Conservation (phyloP, 2,797 vertebrate genomes). For the Cirrhinus molitorella region DNA sequence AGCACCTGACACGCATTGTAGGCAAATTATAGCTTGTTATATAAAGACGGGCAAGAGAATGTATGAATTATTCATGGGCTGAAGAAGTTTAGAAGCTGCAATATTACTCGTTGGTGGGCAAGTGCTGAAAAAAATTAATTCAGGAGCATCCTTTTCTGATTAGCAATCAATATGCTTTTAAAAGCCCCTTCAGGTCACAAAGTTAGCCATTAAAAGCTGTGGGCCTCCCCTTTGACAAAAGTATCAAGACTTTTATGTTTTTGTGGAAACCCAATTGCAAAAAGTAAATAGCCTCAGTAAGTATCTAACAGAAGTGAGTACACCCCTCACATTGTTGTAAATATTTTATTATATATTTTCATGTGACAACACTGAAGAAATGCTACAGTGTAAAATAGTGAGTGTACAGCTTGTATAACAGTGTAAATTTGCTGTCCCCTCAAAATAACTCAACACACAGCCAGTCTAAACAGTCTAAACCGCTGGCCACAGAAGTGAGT, state of each 20-base stretch:
- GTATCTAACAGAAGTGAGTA: too few relatives aligned
- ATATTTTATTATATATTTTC: too few relatives aligned
- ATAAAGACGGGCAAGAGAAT: constrained; percentile 36
- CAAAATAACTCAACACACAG: too few relatives aligned
- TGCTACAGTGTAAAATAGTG: too few relatives aligned
- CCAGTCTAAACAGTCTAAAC: too few relatives aligned
- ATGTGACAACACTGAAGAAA: too few relatives aligned
- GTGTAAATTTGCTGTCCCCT: too few relatives aligned
- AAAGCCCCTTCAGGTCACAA: constrained; percentile 52
- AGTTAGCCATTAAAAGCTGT: constrained; percentile 9
- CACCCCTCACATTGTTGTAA: too few relatives aligned
- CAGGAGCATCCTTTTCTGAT: constrained; percentile 70
- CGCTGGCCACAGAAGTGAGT: too few relatives aligned
- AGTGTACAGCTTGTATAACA: too few relatives aligned
- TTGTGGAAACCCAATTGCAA: background rate
- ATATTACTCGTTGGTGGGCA: constrained; percentile 66
- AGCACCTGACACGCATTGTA: constrained; percentile 58
- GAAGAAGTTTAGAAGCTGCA: constrained; percentile 39
- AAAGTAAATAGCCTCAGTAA: background rate
- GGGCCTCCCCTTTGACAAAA: background rate
- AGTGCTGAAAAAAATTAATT: constrained; percentile 58
- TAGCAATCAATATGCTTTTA: constrained; percentile 65
- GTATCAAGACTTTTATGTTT: background rate
- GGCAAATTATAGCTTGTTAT: constrained; percentile 69
- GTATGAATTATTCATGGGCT: constrained; percentile 53